Evolutionary conservation across 2,113 vertebrate species (phyloP).

Genomic region (Machaerirhynchus nigripectus): DNA sequence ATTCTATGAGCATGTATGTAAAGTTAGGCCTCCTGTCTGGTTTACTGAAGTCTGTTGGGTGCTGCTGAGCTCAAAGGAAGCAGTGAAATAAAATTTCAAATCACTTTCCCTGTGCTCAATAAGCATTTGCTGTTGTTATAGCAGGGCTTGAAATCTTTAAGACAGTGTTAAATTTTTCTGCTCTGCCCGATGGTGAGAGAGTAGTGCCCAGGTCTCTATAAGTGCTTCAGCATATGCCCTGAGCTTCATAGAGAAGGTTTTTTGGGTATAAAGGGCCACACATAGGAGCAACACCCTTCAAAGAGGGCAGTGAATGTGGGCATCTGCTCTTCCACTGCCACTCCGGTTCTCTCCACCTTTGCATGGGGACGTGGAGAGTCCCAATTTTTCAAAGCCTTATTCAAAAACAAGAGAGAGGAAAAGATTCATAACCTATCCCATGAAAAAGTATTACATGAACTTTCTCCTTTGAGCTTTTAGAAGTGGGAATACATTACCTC

Average conservation of each 20-base stretch:
- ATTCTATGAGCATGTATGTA: not conserved
- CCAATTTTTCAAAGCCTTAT: not conserved
- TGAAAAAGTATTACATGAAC: not conserved
- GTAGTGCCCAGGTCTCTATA: not conserved
- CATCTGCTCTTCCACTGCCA: rapidly evolving
- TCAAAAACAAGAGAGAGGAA: not conserved
- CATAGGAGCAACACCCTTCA: rapidly evolving
- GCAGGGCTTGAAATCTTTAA: not conserved
- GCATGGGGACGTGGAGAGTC: rapidly evolving
- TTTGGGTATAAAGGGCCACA: not conserved
- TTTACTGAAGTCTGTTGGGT: not conserved
- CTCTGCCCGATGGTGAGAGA: not conserved
- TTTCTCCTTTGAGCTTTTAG: not conserved
- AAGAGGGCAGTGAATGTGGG: not conserved
- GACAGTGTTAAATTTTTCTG: not conserved
- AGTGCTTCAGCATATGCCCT: not conserved
- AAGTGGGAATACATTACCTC: not conserved
- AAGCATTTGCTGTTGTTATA: not conserved
- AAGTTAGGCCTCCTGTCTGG: not conserved
- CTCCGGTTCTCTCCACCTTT: not conserved
- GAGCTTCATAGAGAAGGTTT: not conserved
- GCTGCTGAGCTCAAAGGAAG: not conserved
- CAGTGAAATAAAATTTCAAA: not conserved
- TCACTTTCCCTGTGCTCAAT: not conserved
- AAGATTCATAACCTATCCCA: not conserved